Evolutionary conservation across 92 coral and sea anemone genomes (phyloP).

Genomic region (Epizoanthus illoricatus): DNA sequence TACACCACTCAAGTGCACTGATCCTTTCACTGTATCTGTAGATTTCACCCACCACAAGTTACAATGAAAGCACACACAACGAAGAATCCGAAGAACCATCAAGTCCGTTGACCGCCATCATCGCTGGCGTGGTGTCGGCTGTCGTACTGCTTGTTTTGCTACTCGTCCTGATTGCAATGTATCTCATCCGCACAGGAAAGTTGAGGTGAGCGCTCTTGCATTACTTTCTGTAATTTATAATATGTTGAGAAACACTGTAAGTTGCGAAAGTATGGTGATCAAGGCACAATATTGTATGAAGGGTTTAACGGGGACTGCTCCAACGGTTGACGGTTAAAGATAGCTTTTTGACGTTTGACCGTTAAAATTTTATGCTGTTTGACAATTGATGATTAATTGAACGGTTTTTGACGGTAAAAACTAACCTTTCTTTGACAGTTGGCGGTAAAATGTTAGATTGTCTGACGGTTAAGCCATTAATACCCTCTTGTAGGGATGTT

Average conservation of each 20-base stretch:
- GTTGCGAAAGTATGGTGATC: neutral
- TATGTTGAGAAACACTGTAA: neutral
- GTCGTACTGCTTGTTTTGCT: neutral
- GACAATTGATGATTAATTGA: too few relatives aligned
- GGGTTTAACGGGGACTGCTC: too few relatives aligned
- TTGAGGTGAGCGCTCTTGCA: neutral
- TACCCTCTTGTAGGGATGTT: too few relatives aligned
- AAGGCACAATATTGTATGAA: neutral
- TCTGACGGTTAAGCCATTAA: too few relatives aligned
- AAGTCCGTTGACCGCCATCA: slow-evolving; percentile 15
- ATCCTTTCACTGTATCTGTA: neutral
- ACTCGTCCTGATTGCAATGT: neutral
- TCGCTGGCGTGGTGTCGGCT: slow-evolving; percentile 15
- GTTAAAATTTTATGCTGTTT: too few relatives aligned
- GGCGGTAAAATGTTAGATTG: too few relatives aligned
- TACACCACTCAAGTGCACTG: too few relatives aligned
- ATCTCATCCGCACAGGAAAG: slow-evolving; percentile 17
- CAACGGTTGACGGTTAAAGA: too few relatives aligned
- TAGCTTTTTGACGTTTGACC: too few relatives aligned
- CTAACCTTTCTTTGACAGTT: too few relatives aligned
- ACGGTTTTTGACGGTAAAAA: too few relatives aligned
- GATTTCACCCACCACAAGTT: neutral
- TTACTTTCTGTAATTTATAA: neutral
- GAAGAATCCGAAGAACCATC: neutral
- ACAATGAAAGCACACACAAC: neutral